A percentile compares a stretch with the other conserved stretches of the same genome.
Conservation (phyloP, 92 coral and sea anemone genomes). For the Parazoanthus swiftii region DNA sequence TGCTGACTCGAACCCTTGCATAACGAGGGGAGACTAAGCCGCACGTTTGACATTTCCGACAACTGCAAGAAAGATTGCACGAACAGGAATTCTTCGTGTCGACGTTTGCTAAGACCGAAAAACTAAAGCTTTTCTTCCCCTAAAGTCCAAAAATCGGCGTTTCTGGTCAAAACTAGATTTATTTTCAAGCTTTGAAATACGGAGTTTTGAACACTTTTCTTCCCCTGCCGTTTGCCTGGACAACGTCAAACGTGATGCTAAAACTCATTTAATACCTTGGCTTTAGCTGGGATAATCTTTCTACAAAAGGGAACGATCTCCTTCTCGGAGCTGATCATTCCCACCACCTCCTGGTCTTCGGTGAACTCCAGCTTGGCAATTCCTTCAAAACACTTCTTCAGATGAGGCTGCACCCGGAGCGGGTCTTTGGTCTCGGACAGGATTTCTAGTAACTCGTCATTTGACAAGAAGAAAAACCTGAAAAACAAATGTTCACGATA, state of each 20-base stretch:
- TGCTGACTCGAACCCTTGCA: no score
- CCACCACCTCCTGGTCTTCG: slow-evolving; percentile 98
- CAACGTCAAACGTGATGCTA: no score
- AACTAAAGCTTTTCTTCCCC: no score
- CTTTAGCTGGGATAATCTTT: slow-evolving; percentile 97
- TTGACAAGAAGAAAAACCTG: slow-evolving; percentile 97
- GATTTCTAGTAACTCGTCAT: slow-evolving; percentile 96
- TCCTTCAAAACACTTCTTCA: slow-evolving; percentile 98
- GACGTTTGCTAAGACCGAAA: no score
- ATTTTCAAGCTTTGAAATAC: neutral
- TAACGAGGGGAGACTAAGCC: no score
- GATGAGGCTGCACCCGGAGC: slow-evolving; percentile 97
- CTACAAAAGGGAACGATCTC: slow-evolving; percentile 91
- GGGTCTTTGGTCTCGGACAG: slow-evolving; percentile 99
- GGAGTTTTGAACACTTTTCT: no score
- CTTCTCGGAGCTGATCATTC: slow-evolving; percentile 99
- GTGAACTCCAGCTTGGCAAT: slow-evolving; percentile 96
- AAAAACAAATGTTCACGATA: neutral
- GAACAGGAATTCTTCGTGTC: no score
- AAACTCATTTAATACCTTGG: slow-evolving; percentile 66
- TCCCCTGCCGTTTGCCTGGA: no score
- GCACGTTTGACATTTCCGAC: no score
- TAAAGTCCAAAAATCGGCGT: no score
- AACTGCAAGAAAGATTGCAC: no score
- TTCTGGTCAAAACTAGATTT: no score